These are phyloP conservation scores for Metopia argyrocephala DNA, from an alignment of 2,888 invertebrate species.

Conservation along the genomic window DNA sequence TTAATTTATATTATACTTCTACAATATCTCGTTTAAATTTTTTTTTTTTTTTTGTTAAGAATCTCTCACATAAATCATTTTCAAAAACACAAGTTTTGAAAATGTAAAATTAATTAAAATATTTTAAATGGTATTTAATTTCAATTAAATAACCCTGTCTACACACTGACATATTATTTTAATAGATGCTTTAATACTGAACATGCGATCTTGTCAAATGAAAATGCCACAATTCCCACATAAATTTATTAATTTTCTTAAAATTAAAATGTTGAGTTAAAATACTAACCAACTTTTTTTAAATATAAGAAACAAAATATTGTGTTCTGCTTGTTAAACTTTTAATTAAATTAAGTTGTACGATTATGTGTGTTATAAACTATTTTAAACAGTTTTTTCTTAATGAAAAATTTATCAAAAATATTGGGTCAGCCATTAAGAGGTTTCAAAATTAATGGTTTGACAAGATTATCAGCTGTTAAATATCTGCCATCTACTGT, in stretches of 20 bases:
- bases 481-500: no score
- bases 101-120: no score
- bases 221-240: constrained; percentile 41
- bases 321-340: constrained; percentile 1
- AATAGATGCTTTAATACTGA: constrained; percentile 3
- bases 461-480: no score
- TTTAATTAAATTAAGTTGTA: constrained; percentile 29
- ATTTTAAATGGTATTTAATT: neutral
- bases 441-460: no score
- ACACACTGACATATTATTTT: neutral
- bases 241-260: constrained; percentile 37
- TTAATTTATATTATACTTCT: no score
- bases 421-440: no score
- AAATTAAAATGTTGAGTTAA: constrained; percentile 8
- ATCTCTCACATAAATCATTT: constrained; percentile 46
- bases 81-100: neutral
- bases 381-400: no score
- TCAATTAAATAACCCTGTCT: neutral
- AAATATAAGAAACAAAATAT: neutral
- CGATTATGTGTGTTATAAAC: no score
- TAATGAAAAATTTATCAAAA: no score
- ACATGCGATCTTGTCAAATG: constrained; percentile 31
- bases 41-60: neutral
- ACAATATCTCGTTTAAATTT: neutral
- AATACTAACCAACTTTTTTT: constrained; percentile 15